Conservation (phyloP, 2,888 invertebrate genomes). For the Urechis unicinctus region DNA sequence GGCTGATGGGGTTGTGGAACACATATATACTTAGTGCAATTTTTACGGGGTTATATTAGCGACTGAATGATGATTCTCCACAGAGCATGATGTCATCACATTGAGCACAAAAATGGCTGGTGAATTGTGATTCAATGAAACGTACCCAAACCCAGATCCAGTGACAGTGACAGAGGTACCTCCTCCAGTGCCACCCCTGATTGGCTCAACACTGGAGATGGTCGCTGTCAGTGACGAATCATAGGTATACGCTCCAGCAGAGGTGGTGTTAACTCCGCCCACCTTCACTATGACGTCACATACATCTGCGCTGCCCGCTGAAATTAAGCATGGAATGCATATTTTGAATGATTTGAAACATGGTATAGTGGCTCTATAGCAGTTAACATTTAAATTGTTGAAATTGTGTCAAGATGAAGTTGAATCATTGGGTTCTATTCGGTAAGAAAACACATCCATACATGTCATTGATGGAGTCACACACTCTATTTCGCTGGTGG, state of each 20-base stretch:
- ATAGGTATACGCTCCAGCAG: slow-evolving; percentile 12
- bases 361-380: too few species aligned
- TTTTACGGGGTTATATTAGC: too few species aligned
- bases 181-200: slow-evolving; percentile 32
- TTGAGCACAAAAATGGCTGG: too few species aligned
- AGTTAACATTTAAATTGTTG: too few species aligned
- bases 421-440: not conserved
- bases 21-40: too few species aligned
- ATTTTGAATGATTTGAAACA: too few species aligned
- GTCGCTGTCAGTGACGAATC: slow-evolving; percentile 25
- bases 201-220: slow-evolving; percentile 29
- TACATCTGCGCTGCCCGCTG: slow-evolving; percentile 3
- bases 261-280: not conserved
- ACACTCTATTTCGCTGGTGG: not conserved
- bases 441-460: not conserved
- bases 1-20: too few species aligned
- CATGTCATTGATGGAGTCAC: not conserved
- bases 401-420: too few species aligned
- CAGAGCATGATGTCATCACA: too few species aligned
- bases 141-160: slow-evolving; percentile 25
- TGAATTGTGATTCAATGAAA: not conserved
- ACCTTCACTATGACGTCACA: slow-evolving; percentile 9
- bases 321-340: too few species aligned
- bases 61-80: too few species aligned
- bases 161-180: slow-evolving; percentile 15